Conservation (phyloP, 2,888 invertebrate species). For the Leptopterna dolabrata region DNA sequence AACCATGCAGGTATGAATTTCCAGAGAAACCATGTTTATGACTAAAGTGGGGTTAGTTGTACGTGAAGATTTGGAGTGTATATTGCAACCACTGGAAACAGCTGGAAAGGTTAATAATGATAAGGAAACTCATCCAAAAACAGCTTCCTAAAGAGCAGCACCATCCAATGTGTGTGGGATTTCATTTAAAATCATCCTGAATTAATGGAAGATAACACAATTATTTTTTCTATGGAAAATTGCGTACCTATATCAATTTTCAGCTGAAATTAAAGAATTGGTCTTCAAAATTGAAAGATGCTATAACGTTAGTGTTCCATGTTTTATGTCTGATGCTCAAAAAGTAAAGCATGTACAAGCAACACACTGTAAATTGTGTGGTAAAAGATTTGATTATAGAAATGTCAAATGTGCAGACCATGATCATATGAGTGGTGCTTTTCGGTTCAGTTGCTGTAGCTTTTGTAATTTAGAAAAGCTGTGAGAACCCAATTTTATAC, state of each 20-base stretch:
- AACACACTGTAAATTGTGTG: not conserved
- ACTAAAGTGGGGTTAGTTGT: not conserved
- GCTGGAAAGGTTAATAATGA: not conserved
- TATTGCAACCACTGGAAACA: not conserved
- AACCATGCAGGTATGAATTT: too few species aligned
- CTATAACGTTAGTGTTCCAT: too few species aligned
- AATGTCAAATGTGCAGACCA: slow-evolving; percentile 61
- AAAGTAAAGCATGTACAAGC: not conserved
- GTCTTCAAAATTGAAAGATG: too few species aligned
- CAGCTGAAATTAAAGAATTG: not conserved
- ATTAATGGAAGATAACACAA: not conserved
- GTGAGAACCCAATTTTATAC: slow-evolving; percentile 63
- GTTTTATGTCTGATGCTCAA: not conserved
- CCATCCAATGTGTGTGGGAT: not conserved
- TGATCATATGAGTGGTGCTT: slow-evolving; percentile 64
- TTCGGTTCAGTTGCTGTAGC: slow-evolving; percentile 63
- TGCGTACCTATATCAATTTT: not conserved
- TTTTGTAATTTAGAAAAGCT: slow-evolving; percentile 65
- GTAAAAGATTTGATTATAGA: not conserved
- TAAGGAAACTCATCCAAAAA: not conserved
- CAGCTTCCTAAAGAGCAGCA: not conserved
- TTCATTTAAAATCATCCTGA: too few species aligned
- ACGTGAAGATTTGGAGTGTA: not conserved
- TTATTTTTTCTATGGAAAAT: not conserved
- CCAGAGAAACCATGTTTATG: not conserved